A percentile compares a stretch with the other conserved stretches of the same genome.
phyloP scores from a whole-genome alignment of 2,797 vertebrate genomes.

The Scolopax rusticola region DNA sequence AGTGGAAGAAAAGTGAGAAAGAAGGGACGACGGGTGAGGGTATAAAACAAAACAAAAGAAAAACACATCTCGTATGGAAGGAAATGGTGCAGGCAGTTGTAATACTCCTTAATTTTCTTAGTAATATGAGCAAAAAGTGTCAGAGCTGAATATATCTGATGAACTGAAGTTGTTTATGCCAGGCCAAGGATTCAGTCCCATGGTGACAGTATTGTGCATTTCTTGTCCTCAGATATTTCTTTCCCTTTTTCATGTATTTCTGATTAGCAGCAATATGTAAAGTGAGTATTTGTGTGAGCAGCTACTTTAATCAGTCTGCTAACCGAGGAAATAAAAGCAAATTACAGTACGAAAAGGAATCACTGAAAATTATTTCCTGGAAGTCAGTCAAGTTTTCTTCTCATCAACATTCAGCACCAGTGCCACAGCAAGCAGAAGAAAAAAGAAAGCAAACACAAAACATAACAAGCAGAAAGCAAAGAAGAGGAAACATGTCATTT shows the following conservation, averaged over 20 bases:
- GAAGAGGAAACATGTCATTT: neutral
- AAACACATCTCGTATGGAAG: neutral
- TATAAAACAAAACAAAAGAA: neutral
- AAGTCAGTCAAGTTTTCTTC: constrained; percentile 35
- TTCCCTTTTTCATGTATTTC: neutral
- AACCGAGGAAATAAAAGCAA: constrained; percentile 1
- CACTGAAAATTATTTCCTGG: constrained; percentile 38
- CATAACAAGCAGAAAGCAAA: constrained; percentile 19
- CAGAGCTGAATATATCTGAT: neutral
- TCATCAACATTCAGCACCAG: constrained; percentile 62
- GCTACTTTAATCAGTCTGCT: neutral
- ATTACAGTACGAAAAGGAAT: neutral
- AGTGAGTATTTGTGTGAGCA: neutral
- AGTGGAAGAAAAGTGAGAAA: neutral
- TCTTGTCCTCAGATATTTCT: neutral
- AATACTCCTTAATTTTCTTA: neutral
- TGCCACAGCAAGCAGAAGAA: constrained; percentile 19
- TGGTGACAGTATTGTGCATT: neutral
- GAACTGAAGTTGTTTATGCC: neutral
- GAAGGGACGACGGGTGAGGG: neutral
- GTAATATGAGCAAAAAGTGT: neutral
- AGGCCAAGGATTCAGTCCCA: neutral
- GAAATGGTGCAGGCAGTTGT: neutral
- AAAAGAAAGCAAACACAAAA: constrained; percentile 47
- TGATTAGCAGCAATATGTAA: neutral